These are phyloP conservation scores for Globodera rostochiensis DNA, from an alignment of 1,140 invertebrate genomes.

Conservation along the genomic window DNA sequence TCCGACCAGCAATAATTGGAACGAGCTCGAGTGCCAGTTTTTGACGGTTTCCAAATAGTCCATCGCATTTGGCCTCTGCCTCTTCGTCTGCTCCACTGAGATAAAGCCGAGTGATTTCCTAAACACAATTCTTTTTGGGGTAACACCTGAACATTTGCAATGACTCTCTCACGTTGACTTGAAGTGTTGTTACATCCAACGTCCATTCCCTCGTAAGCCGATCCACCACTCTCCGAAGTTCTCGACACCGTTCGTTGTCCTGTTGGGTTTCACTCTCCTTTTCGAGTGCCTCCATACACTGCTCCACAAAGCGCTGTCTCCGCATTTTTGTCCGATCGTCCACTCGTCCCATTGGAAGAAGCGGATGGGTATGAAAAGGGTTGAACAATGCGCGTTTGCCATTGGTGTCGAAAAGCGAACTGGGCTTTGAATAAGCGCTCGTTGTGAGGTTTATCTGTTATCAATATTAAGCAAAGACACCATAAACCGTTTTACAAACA, in stretches of 20 bases:
- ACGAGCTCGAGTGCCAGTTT: conserved; percentile 22
- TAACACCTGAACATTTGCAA: background rate
- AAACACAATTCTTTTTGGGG: conserved; percentile 4
- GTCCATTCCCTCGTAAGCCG: conserved; percentile 44
- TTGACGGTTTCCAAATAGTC: conserved; percentile 20
- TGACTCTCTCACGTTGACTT: conserved; percentile 39
- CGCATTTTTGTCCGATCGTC: conserved; percentile 32
- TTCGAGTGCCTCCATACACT: conserved; percentile 31
- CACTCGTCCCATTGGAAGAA: conserved; percentile 45
- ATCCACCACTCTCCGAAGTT: conserved; percentile 40
- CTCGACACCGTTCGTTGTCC: conserved; percentile 31
- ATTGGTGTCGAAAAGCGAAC: conserved; percentile 40
- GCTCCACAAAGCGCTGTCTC: conserved; percentile 44
- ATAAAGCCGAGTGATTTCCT: conserved; percentile 32
- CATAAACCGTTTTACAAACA: too few species aligned
- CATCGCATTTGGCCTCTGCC: conserved; percentile 20
- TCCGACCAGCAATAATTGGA: conserved; percentile 31
- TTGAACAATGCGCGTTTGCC: conserved; percentile 46
- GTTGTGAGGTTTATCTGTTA: background rate
- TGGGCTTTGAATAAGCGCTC: conserved; percentile 5
- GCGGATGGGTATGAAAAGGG: conserved; percentile 45
- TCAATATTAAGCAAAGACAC: too few species aligned
- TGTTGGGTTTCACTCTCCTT: conserved; percentile 10
- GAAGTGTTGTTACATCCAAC: conserved; percentile 37
- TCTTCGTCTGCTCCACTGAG: conserved; percentile 25